These are phyloP conservation scores for Pachymerium ferrugineum DNA, from an alignment of 2,888 invertebrate genomes.

Conservation along the genomic window DNA sequence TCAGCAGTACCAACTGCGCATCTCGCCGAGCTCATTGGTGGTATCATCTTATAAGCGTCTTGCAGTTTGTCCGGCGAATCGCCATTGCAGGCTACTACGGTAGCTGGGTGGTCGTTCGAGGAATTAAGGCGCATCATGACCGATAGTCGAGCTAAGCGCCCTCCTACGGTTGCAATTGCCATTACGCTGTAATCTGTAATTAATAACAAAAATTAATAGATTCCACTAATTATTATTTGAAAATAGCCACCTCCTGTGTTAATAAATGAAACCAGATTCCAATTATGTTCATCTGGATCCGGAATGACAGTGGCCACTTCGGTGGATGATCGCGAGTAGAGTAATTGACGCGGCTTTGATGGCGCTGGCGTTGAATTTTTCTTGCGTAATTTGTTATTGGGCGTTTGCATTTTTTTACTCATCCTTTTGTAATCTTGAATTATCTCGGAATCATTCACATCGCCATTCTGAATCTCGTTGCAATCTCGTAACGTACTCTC, in stretches of 20 bases:
- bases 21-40: conserved; percentile 61
- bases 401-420: conserved; percentile 39
- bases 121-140: conserved; percentile 55
- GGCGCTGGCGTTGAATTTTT: conserved; percentile 51
- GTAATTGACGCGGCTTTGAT: conserved; percentile 58
- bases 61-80: conserved; percentile 52
- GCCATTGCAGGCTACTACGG: background rate
- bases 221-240: background rate
- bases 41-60: conserved; percentile 56
- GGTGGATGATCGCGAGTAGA: conserved; percentile 53
- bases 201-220: background rate
- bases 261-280: conserved; percentile 58
- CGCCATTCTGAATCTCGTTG: conserved; percentile 61
- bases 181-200: conserved; percentile 56
- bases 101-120: conserved; percentile 40
- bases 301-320: conserved; percentile 37
- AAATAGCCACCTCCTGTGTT: conserved; percentile 52
- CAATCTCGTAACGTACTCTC: conserved; percentile 74
- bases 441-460: conserved; percentile 65
- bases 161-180: conserved; percentile 60
- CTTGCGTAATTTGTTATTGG: conserved; percentile 34
- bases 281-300: conserved; percentile 52
- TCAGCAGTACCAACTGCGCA: conserved; percentile 71
- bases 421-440: conserved; percentile 69
- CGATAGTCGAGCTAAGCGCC: conserved; percentile 59